Percentiles rank a stretch among this genome's conserved stretches.
Conservation (phyloP, 1,140 invertebrate genomes). For the Eriocheir sinensis region DNA sequence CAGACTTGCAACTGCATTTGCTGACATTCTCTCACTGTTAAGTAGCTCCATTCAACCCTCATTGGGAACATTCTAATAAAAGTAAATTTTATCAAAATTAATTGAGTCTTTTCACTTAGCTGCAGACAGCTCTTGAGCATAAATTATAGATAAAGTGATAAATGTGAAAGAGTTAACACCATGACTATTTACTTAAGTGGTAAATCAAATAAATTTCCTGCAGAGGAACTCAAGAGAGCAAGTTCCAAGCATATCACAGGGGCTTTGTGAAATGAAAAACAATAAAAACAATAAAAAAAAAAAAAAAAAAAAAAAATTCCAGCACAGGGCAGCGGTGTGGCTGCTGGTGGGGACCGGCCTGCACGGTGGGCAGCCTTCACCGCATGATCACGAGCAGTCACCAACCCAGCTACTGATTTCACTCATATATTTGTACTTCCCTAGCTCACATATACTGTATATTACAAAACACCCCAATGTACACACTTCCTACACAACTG, state of each 20-base stretch:
- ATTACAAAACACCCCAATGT: constrained; percentile 60
- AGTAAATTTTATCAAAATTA: not conserved
- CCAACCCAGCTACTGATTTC: constrained; percentile 45
- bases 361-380: not conserved
- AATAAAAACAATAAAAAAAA: constrained; percentile 41
- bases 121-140: not conserved
- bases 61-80: not conserved
- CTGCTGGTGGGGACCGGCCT: not conserved
- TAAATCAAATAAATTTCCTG: constrained; percentile 43
- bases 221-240: not conserved
- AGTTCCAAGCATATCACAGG: constrained; percentile 57
- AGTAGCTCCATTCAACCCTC: not conserved
- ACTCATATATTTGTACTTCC: constrained; percentile 70
- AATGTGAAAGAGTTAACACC: not conserved
- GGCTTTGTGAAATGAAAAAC: too few species aligned
- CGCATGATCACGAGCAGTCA: constrained; percentile 33
- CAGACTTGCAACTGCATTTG: not conserved
- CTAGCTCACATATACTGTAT: constrained; percentile 52
- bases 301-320: not conserved
- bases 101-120: not conserved
- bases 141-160: not conserved
- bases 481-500: constrained; percentile 46
- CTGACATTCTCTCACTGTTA: not conserved
- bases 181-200: constrained; percentile 26
- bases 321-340: not conserved